Evolutionary conservation across 1,140 invertebrate species (phyloP).

Genomic region (Tetragnatha versicolor): DNA sequence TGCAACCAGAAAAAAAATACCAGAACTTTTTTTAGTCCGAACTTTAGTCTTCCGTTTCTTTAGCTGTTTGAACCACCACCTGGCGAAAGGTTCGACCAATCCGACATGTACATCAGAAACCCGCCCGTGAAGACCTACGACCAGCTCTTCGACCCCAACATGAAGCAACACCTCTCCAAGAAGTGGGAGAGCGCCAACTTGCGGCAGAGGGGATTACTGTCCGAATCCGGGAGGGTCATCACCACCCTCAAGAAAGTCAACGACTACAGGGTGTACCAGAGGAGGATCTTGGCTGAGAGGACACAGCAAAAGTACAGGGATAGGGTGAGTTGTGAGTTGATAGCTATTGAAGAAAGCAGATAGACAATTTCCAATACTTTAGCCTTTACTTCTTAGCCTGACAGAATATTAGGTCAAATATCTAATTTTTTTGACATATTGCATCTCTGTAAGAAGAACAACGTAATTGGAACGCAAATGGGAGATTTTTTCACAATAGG

Average conservation of each 20-base stretch:
- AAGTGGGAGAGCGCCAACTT: background rate
- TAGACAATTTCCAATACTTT: no score
- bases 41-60: no score
- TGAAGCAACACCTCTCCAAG: background rate
- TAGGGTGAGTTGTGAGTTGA: background rate
- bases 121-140: background rate
- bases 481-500: no score
- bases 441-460: no score
- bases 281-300: background rate
- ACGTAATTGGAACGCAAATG: no score
- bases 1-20: no score
- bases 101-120: background rate
- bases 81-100: background rate
- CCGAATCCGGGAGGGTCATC: background rate
- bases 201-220: background rate
- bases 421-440: no score
- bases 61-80: background rate
- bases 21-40: no score
- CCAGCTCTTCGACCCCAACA: background rate
- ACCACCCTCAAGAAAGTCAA: background rate
- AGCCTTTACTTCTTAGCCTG: no score
- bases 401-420: no score
- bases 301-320: background rate
- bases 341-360: no score
- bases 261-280: background rate